Percentiles rank a stretch among this genome's conserved stretches.
These are phyloP conservation scores for Melanostigma gelatinosum DNA, from an alignment of 2,113 vertebrate genomes.

Conservation along the genomic window DNA sequence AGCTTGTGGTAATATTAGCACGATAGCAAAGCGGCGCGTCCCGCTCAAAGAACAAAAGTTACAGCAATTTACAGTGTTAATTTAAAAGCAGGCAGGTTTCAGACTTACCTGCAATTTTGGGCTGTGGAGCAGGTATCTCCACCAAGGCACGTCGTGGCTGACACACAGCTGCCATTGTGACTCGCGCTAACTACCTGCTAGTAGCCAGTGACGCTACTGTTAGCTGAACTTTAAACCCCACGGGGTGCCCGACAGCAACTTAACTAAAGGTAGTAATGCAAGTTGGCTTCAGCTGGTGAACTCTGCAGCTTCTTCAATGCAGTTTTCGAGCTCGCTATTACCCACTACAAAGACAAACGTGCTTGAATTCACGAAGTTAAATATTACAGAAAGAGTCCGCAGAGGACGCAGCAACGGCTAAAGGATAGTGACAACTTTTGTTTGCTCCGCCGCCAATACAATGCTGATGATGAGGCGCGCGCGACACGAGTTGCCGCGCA, in stretches of 20 bases:
- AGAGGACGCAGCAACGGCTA: not conserved
- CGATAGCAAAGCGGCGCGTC: constrained; percentile 30
- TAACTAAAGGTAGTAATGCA: not conserved
- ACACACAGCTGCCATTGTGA: constrained; percentile 71
- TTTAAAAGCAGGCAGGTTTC: not conserved
- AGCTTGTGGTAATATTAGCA: constrained; percentile 19
- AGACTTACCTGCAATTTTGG: constrained; percentile 77
- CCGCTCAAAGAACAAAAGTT: not conserved
- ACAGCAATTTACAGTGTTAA: no score
- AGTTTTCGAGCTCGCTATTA: not conserved
- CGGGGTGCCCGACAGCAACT: not conserved
- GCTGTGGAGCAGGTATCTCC: constrained; percentile 82
- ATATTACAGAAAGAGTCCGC: no score
- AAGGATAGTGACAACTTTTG: not conserved
- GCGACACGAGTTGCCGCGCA: constrained; percentile 67
- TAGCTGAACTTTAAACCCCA: constrained; percentile 69
- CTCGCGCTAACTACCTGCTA: constrained; percentile 43
- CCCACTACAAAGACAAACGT: accelerated
- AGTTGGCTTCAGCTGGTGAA: not conserved
- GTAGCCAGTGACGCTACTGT: constrained; percentile 27
- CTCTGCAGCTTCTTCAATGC: not conserved
- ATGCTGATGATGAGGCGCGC: constrained; percentile 35
- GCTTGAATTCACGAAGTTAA: not conserved
- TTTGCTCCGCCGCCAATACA: not conserved
- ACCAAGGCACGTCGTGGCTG: constrained; percentile 74